phyloP scores from a whole-genome alignment of 1,140 invertebrate species.

The Trypoxylus dichotomus region DNA sequence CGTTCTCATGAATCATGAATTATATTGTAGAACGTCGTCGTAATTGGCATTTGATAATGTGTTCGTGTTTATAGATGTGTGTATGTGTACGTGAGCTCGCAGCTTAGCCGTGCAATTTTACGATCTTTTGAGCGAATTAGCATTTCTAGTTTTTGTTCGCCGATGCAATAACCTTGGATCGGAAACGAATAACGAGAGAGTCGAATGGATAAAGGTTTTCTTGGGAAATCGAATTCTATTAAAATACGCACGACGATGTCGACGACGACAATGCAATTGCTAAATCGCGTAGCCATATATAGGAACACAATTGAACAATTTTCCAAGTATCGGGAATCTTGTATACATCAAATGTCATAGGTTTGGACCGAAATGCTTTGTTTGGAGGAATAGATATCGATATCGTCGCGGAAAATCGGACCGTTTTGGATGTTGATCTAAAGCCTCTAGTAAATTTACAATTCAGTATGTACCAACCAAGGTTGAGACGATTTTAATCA shows the following conservation, averaged over 20 bases:
- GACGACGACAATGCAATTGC: not conserved
- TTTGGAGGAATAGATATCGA: too few relatives aligned
- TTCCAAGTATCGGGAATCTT: not conserved
- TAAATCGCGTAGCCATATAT: not conserved
- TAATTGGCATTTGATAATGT: slow-evolving; percentile 3
- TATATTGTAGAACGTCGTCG: not conserved
- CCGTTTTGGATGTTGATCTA: too few relatives aligned
- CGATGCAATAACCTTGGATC: slow-evolving; percentile 14
- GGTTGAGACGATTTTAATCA: too few relatives aligned
- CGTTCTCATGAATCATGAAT: slow-evolving; percentile 18
- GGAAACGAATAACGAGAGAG: not conserved
- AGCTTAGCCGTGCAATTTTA: not conserved
- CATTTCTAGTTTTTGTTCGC: slow-evolving; percentile 3
- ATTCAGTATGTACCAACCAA: too few relatives aligned
- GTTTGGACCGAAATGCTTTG: not conserved
- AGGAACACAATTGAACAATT: not conserved
- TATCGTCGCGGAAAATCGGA: too few relatives aligned
- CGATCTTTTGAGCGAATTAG: slow-evolving; percentile 12
- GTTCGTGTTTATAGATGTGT: not conserved
- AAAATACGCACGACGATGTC: not conserved
- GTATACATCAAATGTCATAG: not conserved
- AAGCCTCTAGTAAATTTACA: too few relatives aligned
- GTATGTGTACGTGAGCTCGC: not conserved
- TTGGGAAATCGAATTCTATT: slow-evolving; percentile 4
- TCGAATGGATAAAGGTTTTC: slow-evolving; percentile 8